phyloP scores from a whole-genome alignment of 2,888 invertebrate genomes.

The Odontocolon sp. region DNA sequence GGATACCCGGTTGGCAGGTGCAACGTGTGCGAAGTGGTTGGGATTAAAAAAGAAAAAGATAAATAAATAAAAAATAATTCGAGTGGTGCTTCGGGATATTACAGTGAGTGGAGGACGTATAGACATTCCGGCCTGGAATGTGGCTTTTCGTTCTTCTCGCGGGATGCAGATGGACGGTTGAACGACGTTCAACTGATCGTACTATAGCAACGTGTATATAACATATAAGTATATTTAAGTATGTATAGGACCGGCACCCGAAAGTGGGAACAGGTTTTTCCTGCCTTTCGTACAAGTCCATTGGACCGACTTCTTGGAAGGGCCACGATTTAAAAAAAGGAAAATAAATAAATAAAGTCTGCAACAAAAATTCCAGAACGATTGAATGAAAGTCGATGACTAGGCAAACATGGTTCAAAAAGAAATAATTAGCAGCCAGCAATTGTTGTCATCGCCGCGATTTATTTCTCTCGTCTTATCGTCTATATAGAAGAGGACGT shows the following conservation, averaged over 20 bases:
- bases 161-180: constrained; percentile 48
- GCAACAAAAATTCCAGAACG: not conserved
- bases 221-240: not conserved
- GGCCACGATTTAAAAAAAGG: not conserved
- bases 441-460: not conserved
- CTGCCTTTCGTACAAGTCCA: not conserved
- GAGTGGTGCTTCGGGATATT: not conserved
- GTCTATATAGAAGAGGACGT: too few species aligned
- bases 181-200: constrained; percentile 9
- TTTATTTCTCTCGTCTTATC: too few species aligned
- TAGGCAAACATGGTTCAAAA: not conserved
- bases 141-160: not conserved
- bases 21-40: constrained; percentile 15
- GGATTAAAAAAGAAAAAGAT: not conserved
- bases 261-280: constrained; percentile 51
- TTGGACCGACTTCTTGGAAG: not conserved
- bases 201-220: not conserved
- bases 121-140: constrained; percentile 47
- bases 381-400: constrained; percentile 6
- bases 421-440: not conserved
- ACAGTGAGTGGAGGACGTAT: constrained; percentile 23
- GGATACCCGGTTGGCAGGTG: constrained; percentile 28
- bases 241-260: constrained; percentile 1
- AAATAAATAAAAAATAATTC: not conserved
- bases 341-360: not conserved